Percentiles rank a stretch among this genome's conserved stretches.
Conservation (phyloP, 2,797 vertebrate genomes). For the Hoplostethus mediterraneus region DNA sequence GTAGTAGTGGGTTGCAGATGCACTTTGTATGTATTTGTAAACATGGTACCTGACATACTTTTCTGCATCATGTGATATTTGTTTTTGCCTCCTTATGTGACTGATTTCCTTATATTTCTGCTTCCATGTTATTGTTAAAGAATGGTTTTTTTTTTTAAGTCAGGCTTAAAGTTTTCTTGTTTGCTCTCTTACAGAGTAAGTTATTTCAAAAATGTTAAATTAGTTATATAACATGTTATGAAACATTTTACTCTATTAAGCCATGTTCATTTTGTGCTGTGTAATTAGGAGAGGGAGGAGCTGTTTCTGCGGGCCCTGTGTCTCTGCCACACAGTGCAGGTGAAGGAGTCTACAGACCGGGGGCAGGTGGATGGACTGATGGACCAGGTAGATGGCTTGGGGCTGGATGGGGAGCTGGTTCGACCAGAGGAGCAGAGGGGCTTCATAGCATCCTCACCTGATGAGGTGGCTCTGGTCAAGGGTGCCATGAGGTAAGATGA, state of each 20-base stretch:
- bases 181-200: too few relatives aligned
- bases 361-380: slow-evolving; percentile 70
- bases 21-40: too few relatives aligned
- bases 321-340: slow-evolving; percentile 97
- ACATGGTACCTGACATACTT: too few relatives aligned
- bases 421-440: slow-evolving; percentile 72
- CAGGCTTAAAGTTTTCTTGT: too few relatives aligned
- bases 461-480: slow-evolving; percentile 95
- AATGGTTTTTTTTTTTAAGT: not conserved
- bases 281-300: slow-evolving; percentile 90
- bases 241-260: slow-evolving; percentile 3
- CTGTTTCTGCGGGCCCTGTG: slow-evolving; percentile 96
- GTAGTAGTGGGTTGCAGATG: too few relatives aligned
- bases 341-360: slow-evolving; percentile 86
- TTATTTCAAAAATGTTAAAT: too few relatives aligned
- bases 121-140: not conserved
- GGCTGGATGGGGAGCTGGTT: slow-evolving; percentile 58
- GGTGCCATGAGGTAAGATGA: slow-evolving; percentile 93
- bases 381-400: slow-evolving; percentile 85
- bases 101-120: too few relatives aligned
- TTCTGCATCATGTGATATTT: too few relatives aligned
- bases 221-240: too few relatives aligned
- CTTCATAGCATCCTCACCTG: slow-evolving; percentile 95
- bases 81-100: too few relatives aligned
- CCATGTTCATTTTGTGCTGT: slow-evolving; percentile 27